These are phyloP conservation scores for Colinus virginianus DNA, from an alignment of 2,113 vertebrate species.

Conservation along the genomic window DNA sequence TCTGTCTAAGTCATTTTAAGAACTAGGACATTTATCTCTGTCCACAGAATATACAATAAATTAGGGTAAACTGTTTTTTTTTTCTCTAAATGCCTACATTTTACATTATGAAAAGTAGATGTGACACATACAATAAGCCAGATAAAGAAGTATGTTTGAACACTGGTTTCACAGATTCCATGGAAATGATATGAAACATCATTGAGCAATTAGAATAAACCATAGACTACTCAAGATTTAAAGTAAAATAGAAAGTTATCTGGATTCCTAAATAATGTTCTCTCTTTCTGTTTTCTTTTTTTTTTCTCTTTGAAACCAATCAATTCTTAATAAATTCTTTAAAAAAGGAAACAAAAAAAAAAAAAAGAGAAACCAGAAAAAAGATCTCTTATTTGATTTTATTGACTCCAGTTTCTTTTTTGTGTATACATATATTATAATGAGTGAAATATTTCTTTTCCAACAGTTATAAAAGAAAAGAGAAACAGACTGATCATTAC, in stretches of 20 bases:
- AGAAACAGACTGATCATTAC: neutral
- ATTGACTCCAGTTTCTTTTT: neutral
- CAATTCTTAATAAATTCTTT: neutral
- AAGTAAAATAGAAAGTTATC: neutral
- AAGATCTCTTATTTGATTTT: neutral
- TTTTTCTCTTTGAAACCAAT: neutral
- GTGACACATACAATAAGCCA: rapidly evolving
- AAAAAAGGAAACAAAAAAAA: neutral
- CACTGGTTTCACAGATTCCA: neutral
- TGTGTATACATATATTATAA: neutral
- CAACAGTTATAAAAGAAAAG: neutral
- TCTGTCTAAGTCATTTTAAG: neutral
- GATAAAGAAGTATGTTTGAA: neutral
- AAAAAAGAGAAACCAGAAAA: neutral
- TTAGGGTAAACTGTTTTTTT: neutral
- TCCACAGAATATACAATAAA: rapidly evolving
- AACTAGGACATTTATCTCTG: neutral
- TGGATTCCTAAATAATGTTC: neutral
- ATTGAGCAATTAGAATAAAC: neutral
- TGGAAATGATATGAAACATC: neutral
- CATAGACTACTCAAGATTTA: neutral
- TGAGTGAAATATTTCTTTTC: neutral
- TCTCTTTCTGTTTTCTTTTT: neutral
- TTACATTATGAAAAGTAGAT: neutral
- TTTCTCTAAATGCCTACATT: neutral